These are phyloP conservation scores for Wiebesia pumilae DNA, from an alignment of 1,140 invertebrate genomes.

Conservation along the genomic window DNA sequence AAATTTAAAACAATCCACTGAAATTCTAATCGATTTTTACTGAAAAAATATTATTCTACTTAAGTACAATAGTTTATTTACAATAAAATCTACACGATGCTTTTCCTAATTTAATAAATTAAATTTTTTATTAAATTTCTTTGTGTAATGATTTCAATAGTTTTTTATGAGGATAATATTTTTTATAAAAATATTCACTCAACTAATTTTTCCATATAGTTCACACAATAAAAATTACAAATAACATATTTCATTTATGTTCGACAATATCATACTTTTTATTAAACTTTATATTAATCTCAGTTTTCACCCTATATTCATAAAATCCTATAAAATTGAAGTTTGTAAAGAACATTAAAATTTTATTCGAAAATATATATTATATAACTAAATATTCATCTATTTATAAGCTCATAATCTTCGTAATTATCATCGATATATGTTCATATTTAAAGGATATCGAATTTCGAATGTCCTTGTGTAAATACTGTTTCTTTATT, in stretches of 20 bases:
- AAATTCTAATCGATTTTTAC: conserved; percentile 10
- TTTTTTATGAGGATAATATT: background rate
- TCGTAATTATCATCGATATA: conserved; percentile 44
- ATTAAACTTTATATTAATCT: conserved; percentile 22
- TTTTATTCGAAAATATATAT: conserved; percentile 23
- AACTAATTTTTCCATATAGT: background rate
- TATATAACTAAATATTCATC: conserved; percentile 20
- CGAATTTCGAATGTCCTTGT: conserved; percentile 13
- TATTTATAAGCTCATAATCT: conserved; percentile 7
- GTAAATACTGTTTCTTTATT: conserved; percentile 46
- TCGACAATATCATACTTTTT: background rate
- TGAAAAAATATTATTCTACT: conserved; percentile 28
- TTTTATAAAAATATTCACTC: conserved; percentile 11
- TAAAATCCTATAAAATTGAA: conserved; percentile 13
- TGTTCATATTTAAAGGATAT: conserved; percentile 18
- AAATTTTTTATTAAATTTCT: background rate
- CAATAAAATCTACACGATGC: conserved; percentile 49
- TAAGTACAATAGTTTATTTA: conserved; percentile 54
- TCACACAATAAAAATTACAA: background rate
- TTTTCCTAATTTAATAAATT: background rate
- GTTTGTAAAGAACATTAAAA: conserved; percentile 7
- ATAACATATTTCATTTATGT: background rate
- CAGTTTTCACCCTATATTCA: background rate
- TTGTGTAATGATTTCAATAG: background rate
- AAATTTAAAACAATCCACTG: conserved; percentile 20